phyloP scores from a whole-genome alignment of 2,888 invertebrate species.

The Epirrhoe alternata region DNA sequence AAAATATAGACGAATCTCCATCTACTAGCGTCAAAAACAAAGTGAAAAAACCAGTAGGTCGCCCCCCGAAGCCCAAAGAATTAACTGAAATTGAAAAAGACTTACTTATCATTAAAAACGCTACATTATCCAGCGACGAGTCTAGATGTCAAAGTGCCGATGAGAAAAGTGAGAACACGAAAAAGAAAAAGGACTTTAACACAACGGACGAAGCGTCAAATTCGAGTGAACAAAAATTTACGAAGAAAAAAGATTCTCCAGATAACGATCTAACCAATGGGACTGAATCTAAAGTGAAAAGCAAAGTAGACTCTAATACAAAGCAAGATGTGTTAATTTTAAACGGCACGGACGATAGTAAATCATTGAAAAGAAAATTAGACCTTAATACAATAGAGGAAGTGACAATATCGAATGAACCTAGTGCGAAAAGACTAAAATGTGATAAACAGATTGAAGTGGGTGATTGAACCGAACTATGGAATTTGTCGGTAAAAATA shows the following conservation, averaged over 20 bases:
- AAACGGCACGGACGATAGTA: slow-evolving; percentile 7
- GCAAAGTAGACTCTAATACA: slow-evolving; percentile 13
- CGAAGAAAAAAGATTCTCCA: slow-evolving; percentile 15
- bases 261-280: slow-evolving; percentile 13
- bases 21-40: slow-evolving; percentile 54
- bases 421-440: slow-evolving; percentile 38
- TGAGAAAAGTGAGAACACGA: slow-evolving; percentile 43
- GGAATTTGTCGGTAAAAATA: slow-evolving; percentile 2
- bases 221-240: slow-evolving; percentile 10
- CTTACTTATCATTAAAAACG: slow-evolving; percentile 72
- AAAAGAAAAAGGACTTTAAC: slow-evolving; percentile 23
- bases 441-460: slow-evolving; percentile 39
- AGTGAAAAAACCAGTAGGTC: slow-evolving; percentile 58
- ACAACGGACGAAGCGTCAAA: slow-evolving; percentile 9
- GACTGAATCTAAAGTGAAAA: background rate
- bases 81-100: slow-evolving; percentile 78
- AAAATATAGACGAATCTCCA: slow-evolving; percentile 64
- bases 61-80: slow-evolving; percentile 67
- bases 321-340: slow-evolving; percentile 1
- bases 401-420: slow-evolving; percentile 32
- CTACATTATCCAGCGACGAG: slow-evolving; percentile 72
- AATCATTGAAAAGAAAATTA: slow-evolving; percentile 30
- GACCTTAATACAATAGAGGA: slow-evolving; percentile 27
- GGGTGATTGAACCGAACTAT: slow-evolving; percentile 38
- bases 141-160: slow-evolving; percentile 47